Conservation (phyloP, 2,797 vertebrate genomes). For the Mastacembelus armatus region DNA sequence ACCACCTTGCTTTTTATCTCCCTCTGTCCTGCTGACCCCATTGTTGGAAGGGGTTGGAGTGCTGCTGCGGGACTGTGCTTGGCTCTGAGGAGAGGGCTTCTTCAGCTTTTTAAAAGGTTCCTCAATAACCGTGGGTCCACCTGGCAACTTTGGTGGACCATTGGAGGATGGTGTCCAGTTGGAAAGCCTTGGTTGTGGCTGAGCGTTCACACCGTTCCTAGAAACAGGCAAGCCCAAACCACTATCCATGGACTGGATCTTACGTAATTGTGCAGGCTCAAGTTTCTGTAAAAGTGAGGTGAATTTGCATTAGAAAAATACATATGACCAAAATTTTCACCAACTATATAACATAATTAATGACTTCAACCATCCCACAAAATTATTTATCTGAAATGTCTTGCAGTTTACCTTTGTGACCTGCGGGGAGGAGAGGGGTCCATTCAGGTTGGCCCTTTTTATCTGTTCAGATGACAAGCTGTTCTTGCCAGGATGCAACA, state of each 20-base stretch:
- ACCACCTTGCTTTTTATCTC: conserved; percentile 75
- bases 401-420: conserved; percentile 82
- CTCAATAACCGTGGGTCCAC: conserved; percentile 73
- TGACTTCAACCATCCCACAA: background rate
- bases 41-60: conserved; percentile 73
- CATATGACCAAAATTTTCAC: background rate
- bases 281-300: conserved; percentile 79
- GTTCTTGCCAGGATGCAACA: conserved; percentile 76
- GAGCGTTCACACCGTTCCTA: conserved; percentile 80
- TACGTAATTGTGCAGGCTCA: conserved; percentile 81
- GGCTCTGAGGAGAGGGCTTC: conserved; percentile 79
- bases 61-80: conserved; percentile 72
- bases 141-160: conserved; percentile 63
- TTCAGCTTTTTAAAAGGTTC: conserved; percentile 86
- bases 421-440: conserved; percentile 81
- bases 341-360: too few species aligned
- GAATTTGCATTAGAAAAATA: background rate
- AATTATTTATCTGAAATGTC: background rate
- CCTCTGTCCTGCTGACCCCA: conserved; percentile 63
- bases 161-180: conserved; percentile 74
- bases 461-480: conserved; percentile 75
- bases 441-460: conserved; percentile 83
- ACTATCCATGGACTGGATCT: conserved; percentile 84
- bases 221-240: conserved; percentile 87
- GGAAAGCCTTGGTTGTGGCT: conserved; percentile 74